phyloP scores from a whole-genome alignment of 2,113 vertebrate species.

The Lepidothrix coronata region DNA sequence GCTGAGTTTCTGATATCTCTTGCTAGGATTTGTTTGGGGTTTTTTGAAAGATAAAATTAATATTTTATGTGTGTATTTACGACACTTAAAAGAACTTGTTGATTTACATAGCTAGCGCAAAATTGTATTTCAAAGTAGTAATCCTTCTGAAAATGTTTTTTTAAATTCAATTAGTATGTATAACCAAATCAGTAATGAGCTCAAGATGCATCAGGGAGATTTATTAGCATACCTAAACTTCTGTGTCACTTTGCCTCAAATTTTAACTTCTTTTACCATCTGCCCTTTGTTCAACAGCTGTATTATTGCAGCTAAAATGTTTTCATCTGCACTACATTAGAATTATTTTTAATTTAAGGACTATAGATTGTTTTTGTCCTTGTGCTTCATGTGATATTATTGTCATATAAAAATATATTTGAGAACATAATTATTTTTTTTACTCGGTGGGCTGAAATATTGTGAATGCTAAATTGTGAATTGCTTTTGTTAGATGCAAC shows the following conservation, averaged over 20 bases:
- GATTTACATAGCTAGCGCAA: not conserved
- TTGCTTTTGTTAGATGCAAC: slow-evolving; percentile 74
- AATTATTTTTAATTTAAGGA: slow-evolving; percentile 65
- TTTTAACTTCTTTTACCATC: slow-evolving; percentile 70
- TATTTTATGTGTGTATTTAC: not conserved
- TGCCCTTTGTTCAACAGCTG: slow-evolving; percentile 70
- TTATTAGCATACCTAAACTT: slow-evolving; percentile 54
- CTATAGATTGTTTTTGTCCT: slow-evolving; percentile 60
- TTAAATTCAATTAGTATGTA: slow-evolving; percentile 20
- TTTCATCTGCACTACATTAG: slow-evolving; percentile 31
- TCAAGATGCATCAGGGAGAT: slow-evolving; percentile 37
- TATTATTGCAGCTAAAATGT: slow-evolving; percentile 69
- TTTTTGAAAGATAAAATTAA: not conserved
- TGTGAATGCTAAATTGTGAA: not conserved
- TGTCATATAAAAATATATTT: slow-evolving; percentile 18
- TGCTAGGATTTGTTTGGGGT: not conserved
- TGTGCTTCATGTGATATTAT: slow-evolving; percentile 48
- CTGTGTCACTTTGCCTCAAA: slow-evolving; percentile 61
- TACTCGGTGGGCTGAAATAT: not conserved
- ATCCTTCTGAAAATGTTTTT: not conserved
- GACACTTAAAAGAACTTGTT: not conserved
- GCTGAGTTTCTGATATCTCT: not conserved
- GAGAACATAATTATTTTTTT: not conserved
- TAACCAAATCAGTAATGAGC: slow-evolving; percentile 26
- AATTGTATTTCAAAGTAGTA: not conserved